Evolutionary conservation across 2,797 vertebrate species (phyloP).

Genomic region (Psittacula derbiana): DNA sequence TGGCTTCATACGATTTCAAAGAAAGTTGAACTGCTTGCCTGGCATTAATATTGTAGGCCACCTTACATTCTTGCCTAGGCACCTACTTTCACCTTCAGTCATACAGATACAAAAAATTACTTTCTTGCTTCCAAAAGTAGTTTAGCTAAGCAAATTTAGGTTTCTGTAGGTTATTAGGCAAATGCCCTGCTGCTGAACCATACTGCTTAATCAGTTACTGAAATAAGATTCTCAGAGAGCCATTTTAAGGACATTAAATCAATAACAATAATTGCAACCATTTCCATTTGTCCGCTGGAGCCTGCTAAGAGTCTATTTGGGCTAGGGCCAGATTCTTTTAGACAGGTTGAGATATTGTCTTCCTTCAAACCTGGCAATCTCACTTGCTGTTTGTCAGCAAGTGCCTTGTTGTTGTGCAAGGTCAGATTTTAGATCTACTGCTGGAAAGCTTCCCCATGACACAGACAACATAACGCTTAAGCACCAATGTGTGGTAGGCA

Average conservation of each 20-base stretch:
- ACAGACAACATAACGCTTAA: neutral
- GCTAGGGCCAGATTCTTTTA: conserved; percentile 14
- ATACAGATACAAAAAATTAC: neutral
- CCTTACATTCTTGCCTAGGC: neutral
- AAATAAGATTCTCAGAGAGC: conserved; percentile 42
- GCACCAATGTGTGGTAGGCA: neutral
- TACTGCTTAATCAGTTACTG: conserved; percentile 35
- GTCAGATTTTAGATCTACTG: conserved; percentile 35
- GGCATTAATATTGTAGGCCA: neutral
- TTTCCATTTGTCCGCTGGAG: conserved; percentile 39
- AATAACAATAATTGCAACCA: conserved; percentile 55
- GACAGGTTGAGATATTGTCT: conserved; percentile 29
- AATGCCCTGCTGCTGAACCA: conserved; percentile 9
- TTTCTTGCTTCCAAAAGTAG: neutral
- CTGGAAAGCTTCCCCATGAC: neutral
- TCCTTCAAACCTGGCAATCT: conserved; percentile 13
- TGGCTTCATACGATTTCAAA: neutral
- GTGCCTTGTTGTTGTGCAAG: conserved; percentile 22
- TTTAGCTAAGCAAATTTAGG: neutral
- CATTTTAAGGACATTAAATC: conserved; percentile 54
- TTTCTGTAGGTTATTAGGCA: neutral
- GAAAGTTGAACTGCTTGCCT: neutral
- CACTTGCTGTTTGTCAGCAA: conserved; percentile 36
- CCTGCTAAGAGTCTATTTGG: conserved; percentile 44
- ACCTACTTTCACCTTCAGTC: neutral